phyloP scores from a whole-genome alignment of 1,140 invertebrate genomes.

The Sitobion miscanthi region DNA sequence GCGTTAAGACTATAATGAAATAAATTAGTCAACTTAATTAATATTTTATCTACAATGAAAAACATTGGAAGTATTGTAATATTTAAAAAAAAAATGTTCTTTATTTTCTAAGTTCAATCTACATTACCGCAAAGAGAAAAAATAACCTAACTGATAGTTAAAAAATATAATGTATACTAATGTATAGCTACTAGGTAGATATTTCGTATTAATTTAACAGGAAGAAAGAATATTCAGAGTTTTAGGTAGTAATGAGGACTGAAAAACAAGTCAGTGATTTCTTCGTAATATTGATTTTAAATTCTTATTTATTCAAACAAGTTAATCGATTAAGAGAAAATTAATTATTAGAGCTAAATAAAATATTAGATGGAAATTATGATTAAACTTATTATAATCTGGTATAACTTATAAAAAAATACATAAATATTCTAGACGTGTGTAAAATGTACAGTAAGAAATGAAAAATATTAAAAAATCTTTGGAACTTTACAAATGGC shows the following conservation, averaged over 20 bases:
- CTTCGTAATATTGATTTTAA: too few relatives aligned
- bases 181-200: neutral
- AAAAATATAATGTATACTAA: neutral
- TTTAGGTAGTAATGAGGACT: neutral
- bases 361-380: neutral
- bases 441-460: neutral
- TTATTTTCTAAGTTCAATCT: neutral
- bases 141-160: neutral
- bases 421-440: neutral
- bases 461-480: conserved; percentile 11
- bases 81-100: neutral
- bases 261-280: neutral
- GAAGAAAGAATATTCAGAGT: neutral
- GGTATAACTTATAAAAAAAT: neutral
- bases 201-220: neutral
- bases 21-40: neutral
- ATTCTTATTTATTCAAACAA: neutral
- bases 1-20: neutral
- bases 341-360: neutral
- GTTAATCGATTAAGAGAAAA: neutral
- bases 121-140: neutral
- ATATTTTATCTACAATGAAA: neutral
- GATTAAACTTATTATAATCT: neutral
- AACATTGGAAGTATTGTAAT: neutral
- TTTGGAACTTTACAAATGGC: conserved; percentile 16